Base-by-base conservation (phyloP, 2,797 vertebrate species). In the Mycteria americana region DNA sequence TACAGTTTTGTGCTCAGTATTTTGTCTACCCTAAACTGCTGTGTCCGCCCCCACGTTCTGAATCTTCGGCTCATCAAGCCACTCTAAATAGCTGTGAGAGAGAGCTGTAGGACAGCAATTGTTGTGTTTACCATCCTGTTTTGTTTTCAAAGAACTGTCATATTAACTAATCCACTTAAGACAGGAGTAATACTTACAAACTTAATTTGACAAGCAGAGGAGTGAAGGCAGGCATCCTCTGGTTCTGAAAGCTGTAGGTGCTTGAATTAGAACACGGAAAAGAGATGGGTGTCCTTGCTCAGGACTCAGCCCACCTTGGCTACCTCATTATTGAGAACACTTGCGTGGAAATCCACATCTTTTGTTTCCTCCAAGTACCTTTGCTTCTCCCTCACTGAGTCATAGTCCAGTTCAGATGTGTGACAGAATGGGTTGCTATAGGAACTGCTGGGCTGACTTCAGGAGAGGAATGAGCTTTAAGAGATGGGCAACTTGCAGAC, bases 401-500 rank as follows among this genome's bases (percentile, higher is more conserved):
- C 59, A 22, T 59, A 72, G 63, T 86, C 82, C 50, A 13, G 9
- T 65, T n/a, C 5, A 9, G 41, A 33, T 85, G 18, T 83, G 54
- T 90, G 69, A n/a, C 16, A 37, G 68, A 64, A 69, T 10, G 9
- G 80, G 79, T 93, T 97, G 89, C 88, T 91, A 81, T 95, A 91
- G 95, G 94, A 96, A 92, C 91, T 92, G 90, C 54, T 84, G 53
- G 60, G 33, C 24, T 90, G 60, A 63, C 60, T 93, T 92, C 27
- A 79, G 70, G 79, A 92, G 70, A 82, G 41, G 67, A 56, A 46
- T 1, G 6, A 93, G 81, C 37, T 85, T 54, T 45, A 63, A 45
- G 76, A 92, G 63, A 39, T 53, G 24, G 57, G 59, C 79, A 77
- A 39, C 46, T 92, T 95, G 25, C 51, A 91, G 87, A 43, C 35